Evolutionary conservation across 2,113 vertebrate genomes (phyloP).

Genomic region (Stercorarius parasiticus): DNA sequence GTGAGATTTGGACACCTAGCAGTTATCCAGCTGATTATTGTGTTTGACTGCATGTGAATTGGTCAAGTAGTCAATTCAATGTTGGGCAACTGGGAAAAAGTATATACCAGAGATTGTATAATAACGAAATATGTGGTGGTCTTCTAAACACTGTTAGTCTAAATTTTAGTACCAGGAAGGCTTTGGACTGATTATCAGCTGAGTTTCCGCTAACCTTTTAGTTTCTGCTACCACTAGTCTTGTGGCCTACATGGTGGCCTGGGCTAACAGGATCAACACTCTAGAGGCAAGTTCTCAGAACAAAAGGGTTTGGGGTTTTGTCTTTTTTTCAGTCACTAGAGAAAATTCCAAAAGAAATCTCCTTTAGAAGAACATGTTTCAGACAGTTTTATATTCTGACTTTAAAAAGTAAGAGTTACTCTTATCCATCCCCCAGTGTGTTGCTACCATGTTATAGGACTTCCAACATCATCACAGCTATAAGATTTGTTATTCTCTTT

Average conservation of each 20-base stretch:
- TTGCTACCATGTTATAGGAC: neutral
- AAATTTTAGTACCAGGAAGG: neutral
- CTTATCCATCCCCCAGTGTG: neutral
- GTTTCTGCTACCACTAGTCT: neutral
- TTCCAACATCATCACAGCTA: neutral
- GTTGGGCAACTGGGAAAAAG: neutral
- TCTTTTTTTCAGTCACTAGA: neutral
- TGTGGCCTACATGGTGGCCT: neutral
- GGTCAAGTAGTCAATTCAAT: neutral
- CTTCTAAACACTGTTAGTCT: neutral
- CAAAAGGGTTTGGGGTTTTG: neutral
- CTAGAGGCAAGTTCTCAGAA: neutral
- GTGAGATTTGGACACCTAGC: neutral
- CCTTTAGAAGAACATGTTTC: neutral
- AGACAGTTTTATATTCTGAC: neutral
- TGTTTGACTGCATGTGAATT: neutral
- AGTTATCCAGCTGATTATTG: neutral
- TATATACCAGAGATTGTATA: neutral
- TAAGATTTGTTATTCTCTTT: neutral
- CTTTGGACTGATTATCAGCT: neutral
- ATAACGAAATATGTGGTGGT: accelerated
- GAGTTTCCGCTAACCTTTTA: neutral
- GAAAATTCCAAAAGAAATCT: neutral
- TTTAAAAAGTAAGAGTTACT: neutral
- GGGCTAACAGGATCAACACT: neutral